Evolutionary conservation across 2,113 vertebrate species (phyloP), one percentile per base, ranked within the genome.

Genomic region (Pachyramphus minor): DNA sequence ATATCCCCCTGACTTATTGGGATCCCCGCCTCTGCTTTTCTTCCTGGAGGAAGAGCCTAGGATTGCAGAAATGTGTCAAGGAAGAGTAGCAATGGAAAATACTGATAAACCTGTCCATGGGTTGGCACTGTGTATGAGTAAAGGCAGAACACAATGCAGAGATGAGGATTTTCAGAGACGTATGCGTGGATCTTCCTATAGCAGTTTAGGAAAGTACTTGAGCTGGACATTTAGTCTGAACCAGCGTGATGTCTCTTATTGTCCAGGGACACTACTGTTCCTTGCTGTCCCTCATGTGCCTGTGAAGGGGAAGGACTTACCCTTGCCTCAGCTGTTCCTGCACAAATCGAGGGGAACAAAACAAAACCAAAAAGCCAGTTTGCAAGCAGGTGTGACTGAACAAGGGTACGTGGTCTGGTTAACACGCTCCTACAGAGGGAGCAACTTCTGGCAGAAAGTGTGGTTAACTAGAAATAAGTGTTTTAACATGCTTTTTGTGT

Each of bases 71-170:
- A 84, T 20, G 42, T 12, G 22, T 68, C 25, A 50, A 5, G 39
- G 31, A 60, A 88, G 45, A 73, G 24, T 12, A 45, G 41, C 8
- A 60, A 52, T 5, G 9, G 60, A 89, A 78, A 71, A 31, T 30
- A 27, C 27, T 8, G 21, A 35, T 42, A 31, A 88, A 60, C 15
- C 19, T 58, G 18, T 69, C 11, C 3, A 2, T 49, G 20, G 11
- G 2, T 31, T 69, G 31, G 9, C 9, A 35, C 9, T 14, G 9
- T 53, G 28, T 44, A 16, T 27, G 35, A 45, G 7, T 35, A 45
- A 78, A 55, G 39, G 35, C 12, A 56, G 56, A 74, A 86, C 2
- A 3, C 3, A 6, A 5, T 68, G 44, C 0, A 0, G 45, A 44
- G 27, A 22, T 39, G 7, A 35, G 37, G 21, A n/a, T 84, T 89